phyloP scores from a whole-genome alignment of 2,888 invertebrate genomes.

The Ennomos fuscantarius region DNA sequence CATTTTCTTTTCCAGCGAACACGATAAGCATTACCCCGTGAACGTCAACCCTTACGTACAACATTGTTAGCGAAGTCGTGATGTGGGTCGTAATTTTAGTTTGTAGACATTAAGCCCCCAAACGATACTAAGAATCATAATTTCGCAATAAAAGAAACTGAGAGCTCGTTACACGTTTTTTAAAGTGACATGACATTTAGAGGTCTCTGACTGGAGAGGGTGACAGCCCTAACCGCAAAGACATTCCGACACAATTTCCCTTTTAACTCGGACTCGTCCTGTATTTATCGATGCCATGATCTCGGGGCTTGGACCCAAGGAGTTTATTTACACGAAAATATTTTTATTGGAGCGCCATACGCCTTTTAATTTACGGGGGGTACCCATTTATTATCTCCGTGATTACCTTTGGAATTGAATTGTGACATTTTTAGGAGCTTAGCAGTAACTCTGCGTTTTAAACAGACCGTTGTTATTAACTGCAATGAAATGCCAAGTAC shows the following conservation, averaged over 20 bases:
- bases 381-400: conserved; percentile 30
- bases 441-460: conserved; percentile 16
- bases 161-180: conserved; percentile 25
- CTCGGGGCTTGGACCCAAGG: conserved; percentile 61
- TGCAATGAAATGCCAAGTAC: conserved; percentile 2
- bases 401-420: conserved; percentile 23
- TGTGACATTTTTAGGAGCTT: conserved; percentile 18
- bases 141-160: conserved; percentile 35
- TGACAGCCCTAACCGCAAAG: conserved; percentile 56
- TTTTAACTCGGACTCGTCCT: conserved; percentile 68
- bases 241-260: conserved; percentile 79
- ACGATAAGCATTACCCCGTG: conserved; percentile 42
- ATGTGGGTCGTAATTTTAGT: conserved; percentile 47
- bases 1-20: conserved; percentile 41
- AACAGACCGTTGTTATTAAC: conserved; percentile 15
- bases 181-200: conserved; percentile 34
- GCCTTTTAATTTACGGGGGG: conserved; percentile 36
- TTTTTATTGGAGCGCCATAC: conserved; percentile 41
- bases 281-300: conserved; percentile 72
- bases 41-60: conserved; percentile 47
- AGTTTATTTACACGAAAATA: conserved; percentile 56
- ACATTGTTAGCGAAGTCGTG: conserved; percentile 52
- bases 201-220: conserved; percentile 29
- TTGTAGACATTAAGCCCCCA: conserved; percentile 37
- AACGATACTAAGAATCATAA: conserved; percentile 36